Base-by-base conservation (phyloP, 2,113 vertebrate genomes). In the Chroicocephalus ridibundus region DNA sequence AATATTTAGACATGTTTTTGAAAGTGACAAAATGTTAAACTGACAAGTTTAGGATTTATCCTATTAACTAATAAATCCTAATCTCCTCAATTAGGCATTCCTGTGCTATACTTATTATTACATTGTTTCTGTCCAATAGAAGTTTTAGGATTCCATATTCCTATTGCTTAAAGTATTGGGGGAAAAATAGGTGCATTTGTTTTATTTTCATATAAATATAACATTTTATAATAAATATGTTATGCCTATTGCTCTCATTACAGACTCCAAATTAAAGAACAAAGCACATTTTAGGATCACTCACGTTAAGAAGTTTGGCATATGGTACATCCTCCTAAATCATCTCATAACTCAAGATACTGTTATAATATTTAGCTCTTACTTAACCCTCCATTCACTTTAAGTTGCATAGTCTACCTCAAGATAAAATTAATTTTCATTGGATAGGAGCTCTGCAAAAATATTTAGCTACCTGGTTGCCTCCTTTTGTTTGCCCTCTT, bases 401-500 rank as follows among this genome's bases (percentile, higher is more conserved):
- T 13, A 94, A 71, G 11, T 75, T 90, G 36, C 77, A 75, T 60
- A 82, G 52, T 82, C 87, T 89, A 75, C 40, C 62, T 85, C 68
- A 88, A 92, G 24, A 82, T 64, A 93, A 92, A 96, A 61, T 83
- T 85, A 76, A 95, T 91, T 96, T 96, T 86, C 72, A 92, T 13
- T 93, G 64, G 61, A 64, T 34, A 82, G 14, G 25, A 88, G 55
- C 71, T 93, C 77, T 94, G 82, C 74, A 95, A 89, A 97, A 97
- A 90, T 89, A 93, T 91, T 95, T 93, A 86, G 78, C 78, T 96
- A 96, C 92, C 65, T 94, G 40, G 60, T 86, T 90, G 69, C 71
- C 90, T 97, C 88, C 77, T 97, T 95, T 97, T 95, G 79, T 96
- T 87, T 94, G 79, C 88, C 85, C 71, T 89, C 62, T 76, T 94